Conservation (phyloP, 2,113 vertebrate species). For the Osmerus eperlanus region DNA sequence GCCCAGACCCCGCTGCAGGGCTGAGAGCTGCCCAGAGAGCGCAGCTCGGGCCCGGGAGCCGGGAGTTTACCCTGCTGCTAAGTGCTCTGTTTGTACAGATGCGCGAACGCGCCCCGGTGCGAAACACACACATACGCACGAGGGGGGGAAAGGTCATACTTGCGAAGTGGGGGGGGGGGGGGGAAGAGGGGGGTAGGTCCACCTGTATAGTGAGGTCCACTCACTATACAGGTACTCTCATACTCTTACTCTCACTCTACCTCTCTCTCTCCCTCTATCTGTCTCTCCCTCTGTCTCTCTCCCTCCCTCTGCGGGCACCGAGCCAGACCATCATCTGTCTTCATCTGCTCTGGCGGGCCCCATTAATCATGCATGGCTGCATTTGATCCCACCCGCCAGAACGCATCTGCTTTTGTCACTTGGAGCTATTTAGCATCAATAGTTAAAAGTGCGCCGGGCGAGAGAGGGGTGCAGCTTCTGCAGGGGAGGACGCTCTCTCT, state of each 20-base stretch:
- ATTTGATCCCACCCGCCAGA: constrained; percentile 36
- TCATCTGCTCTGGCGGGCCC: constrained; percentile 26
- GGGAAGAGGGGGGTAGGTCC: not conserved
- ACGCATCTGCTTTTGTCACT: constrained; percentile 45
- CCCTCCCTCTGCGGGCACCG: not conserved
- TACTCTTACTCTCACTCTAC: not conserved
- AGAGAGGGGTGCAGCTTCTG: constrained; percentile 12
- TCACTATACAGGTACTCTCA: constrained; percentile 21
- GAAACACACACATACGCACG: constrained; percentile 6
- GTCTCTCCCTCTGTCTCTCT: not conserved
- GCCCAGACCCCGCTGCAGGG: not conserved
- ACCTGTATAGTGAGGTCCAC: too few species aligned
- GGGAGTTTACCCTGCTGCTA: constrained; percentile 7
- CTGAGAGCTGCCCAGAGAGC: not conserved
- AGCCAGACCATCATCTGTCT: constrained; percentile 15
- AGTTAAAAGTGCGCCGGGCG: constrained; percentile 35
- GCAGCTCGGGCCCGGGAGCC: not conserved
- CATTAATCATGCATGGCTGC: constrained; percentile 41
- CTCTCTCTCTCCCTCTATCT: not conserved
- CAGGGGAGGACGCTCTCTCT: not conserved
- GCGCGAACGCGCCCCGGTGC: not conserved
- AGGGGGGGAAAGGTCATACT: constrained; percentile 13
- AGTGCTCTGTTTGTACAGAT: constrained; percentile 7
- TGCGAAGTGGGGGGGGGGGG: not conserved
- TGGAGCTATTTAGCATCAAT: constrained; percentile 45